Evolutionary conservation across 2,888 invertebrate species (phyloP).

Genomic region (Microplitis manilae): DNA sequence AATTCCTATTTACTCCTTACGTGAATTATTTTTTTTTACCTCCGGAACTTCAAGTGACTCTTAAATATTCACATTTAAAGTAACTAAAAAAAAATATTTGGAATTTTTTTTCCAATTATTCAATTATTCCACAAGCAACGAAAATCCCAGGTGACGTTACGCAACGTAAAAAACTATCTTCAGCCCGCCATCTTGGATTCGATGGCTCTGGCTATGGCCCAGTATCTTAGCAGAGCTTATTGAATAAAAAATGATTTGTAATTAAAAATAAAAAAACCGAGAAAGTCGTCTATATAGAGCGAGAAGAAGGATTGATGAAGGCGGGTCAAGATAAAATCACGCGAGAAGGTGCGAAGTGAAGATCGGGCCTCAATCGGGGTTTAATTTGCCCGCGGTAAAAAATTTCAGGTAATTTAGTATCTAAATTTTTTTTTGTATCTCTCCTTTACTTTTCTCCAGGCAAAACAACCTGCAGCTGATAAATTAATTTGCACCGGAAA

Average conservation of each 20-base stretch:
- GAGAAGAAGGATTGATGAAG: constrained; percentile 21
- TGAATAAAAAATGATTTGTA: neutral
- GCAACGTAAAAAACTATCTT: neutral
- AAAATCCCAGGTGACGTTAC: too few relatives aligned
- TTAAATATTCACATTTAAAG: too few relatives aligned
- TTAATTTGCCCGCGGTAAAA: constrained; percentile 58
- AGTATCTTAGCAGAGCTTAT: neutral
- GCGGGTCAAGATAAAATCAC: constrained; percentile 31
- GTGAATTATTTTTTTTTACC: too few relatives aligned
- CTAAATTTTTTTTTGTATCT: constrained; percentile 11
- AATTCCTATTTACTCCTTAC: too few relatives aligned
- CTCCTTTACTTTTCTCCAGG: constrained; percentile 24
- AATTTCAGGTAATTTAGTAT: constrained; percentile 55
- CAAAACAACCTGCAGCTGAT: constrained; percentile 54
- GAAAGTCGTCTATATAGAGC: neutral
- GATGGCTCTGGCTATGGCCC: too few relatives aligned
- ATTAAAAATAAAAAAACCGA: constrained; percentile 2
- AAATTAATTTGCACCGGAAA: constrained; percentile 69
- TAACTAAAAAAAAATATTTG: too few relatives aligned
- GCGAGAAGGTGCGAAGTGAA: constrained; percentile 50
- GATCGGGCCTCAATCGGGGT: constrained; percentile 31
- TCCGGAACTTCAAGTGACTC: too few relatives aligned
- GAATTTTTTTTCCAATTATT: too few relatives aligned
- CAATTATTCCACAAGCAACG: too few relatives aligned
- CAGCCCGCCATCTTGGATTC: neutral